Evolutionary conservation across 2,797 vertebrate genomes (phyloP).

Genomic region (Myripristis murdjan): DNA sequence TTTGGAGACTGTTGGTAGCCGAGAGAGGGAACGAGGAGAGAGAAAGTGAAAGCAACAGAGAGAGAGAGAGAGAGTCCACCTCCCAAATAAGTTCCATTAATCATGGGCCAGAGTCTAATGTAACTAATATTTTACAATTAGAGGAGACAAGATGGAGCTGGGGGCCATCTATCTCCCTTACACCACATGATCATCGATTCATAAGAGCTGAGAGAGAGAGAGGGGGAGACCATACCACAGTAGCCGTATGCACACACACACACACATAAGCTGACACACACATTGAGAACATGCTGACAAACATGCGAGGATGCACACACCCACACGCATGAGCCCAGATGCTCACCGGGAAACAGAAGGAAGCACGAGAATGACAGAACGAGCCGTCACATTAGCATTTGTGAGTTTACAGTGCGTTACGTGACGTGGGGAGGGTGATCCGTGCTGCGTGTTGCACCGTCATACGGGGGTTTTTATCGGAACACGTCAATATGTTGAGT

Average conservation of each 20-base stretch:
- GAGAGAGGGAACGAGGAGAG: slow-evolving; percentile 67
- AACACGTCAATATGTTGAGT: too few species aligned
- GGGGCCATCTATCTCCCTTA: slow-evolving; percentile 99
- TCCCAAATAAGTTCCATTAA: slow-evolving; percentile 99
- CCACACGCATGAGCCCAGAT: slow-evolving; percentile 53
- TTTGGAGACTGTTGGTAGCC: slow-evolving; percentile 84
- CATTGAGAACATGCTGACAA: too few species aligned
- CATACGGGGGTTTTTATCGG: too few species aligned
- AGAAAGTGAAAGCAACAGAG: too few species aligned
- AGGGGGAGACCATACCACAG: slow-evolving; percentile 66
- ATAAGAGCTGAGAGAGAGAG: slow-evolving; percentile 93
- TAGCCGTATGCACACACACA: slow-evolving; percentile 63
- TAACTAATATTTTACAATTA: slow-evolving; percentile 99
- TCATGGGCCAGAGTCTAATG: slow-evolving; percentile 99
- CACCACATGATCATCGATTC: slow-evolving; percentile 99
- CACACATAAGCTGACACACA: slow-evolving; percentile 38
- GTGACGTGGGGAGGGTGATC: neutral
- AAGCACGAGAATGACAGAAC: slow-evolving; percentile 55
- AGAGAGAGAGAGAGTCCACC: slow-evolving; percentile 90
- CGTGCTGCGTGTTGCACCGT: too few species aligned
- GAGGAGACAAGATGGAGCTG: slow-evolving; percentile 99
- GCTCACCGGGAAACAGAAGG: slow-evolving; percentile 60
- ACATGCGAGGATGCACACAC: slow-evolving; percentile 33
- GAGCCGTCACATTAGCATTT: slow-evolving; percentile 65
- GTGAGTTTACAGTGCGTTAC: slow-evolving; percentile 44